A percentile compares a stretch with the other conserved stretches of the same genome.
phyloP scores from a whole-genome alignment of 2,888 invertebrate genomes.

The Xylophagus ater region DNA sequence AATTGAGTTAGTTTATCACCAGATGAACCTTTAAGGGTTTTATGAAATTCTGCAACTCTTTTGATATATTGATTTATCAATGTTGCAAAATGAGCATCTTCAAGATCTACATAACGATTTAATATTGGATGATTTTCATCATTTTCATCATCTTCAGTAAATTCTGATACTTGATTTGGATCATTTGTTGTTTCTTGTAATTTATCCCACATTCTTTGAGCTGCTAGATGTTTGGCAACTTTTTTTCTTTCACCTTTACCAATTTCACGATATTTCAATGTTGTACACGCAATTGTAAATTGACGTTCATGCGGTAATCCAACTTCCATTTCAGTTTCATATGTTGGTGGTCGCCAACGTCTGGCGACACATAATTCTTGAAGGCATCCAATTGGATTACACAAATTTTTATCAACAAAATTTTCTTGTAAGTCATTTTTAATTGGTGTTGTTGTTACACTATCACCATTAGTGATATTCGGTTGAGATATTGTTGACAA shows the following conservation, averaged over 20 bases:
- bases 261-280: slow-evolving; percentile 72
- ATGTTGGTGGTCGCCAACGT: slow-evolving; percentile 89
- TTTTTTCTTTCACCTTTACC: slow-evolving; percentile 93
- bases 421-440: too few relatives aligned
- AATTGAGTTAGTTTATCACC: slow-evolving; percentile 76
- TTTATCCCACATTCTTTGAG: slow-evolving; percentile 84
- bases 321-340: slow-evolving; percentile 58
- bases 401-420: slow-evolving; percentile 75
- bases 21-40: slow-evolving; percentile 76
- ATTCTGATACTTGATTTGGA: slow-evolving; percentile 49
- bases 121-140: slow-evolving; percentile 54
- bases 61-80: slow-evolving; percentile 76
- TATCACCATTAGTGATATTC: slow-evolving; percentile 27
- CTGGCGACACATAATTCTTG: slow-evolving; percentile 94
- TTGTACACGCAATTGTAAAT: slow-evolving; percentile 84
- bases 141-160: slow-evolving; percentile 60
- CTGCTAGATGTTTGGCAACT: slow-evolving; percentile 90
- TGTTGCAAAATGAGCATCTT: slow-evolving; percentile 83
- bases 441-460: too few relatives aligned
- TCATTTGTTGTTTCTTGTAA: slow-evolving; percentile 68
- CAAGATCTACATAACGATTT: slow-evolving; percentile 73
- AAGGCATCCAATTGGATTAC: slow-evolving; percentile 91
- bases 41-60: slow-evolving; percentile 91
- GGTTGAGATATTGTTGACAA: slow-evolving; percentile 38
- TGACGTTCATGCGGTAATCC: slow-evolving; percentile 87